Evolutionary conservation across 2,888 invertebrate genomes (phyloP).

Genomic region (Antheraea assamensis): DNA sequence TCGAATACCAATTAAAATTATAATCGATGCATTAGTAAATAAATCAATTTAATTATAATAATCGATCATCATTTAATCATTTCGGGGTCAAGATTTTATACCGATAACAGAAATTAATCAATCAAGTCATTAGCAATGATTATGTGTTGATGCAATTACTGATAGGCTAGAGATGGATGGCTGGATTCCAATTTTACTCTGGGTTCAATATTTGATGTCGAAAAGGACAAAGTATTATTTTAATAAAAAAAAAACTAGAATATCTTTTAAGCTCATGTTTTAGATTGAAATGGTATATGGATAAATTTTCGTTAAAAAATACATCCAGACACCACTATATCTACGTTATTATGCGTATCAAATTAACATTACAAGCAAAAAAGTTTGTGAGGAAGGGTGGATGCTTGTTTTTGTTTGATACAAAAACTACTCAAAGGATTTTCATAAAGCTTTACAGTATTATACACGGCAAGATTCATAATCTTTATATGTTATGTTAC

Average conservation of each 20-base stretch:
- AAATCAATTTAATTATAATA: neutral
- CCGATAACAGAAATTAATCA: neutral
- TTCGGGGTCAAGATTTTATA: neutral
- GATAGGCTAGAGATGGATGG: neutral
- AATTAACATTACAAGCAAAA: neutral
- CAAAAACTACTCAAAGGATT: neutral
- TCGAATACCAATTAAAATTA: neutral
- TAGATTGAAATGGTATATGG: no score
- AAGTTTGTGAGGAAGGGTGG: neutral
- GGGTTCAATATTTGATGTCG: neutral
- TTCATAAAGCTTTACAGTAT: neutral
- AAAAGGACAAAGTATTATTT: no score
- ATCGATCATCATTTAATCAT: neutral
- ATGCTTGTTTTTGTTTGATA: neutral
- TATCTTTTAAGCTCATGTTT: no score
- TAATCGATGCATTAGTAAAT: neutral
- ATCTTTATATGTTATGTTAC: no score
- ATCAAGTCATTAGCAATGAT: slow-evolving; percentile 2
- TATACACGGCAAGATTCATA: no score
- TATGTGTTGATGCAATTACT: neutral
- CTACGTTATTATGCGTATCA: no score
- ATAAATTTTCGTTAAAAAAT: no score
- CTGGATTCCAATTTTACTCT: neutral
- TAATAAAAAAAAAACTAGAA: no score
- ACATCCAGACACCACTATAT: no score